Percentiles rank a stretch among this genome's conserved stretches.
phyloP scores from a whole-genome alignment of 2,888 invertebrate species.

The Panzeria rudis region DNA sequence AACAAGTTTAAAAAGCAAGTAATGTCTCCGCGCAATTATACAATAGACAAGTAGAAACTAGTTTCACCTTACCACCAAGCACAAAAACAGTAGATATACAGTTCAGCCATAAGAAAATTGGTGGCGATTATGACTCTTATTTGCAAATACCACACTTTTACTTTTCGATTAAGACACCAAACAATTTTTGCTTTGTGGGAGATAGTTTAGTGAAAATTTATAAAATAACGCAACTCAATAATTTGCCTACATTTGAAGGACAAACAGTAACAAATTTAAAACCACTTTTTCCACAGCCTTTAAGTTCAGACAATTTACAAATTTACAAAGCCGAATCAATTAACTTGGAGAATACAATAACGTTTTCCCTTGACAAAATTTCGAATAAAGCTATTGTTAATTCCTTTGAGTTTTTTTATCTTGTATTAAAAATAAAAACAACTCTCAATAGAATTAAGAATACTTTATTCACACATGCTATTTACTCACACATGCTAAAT shows the following conservation, averaged over 20 bases:
- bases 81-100: not conserved
- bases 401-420: too few relatives aligned
- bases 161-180: not conserved
- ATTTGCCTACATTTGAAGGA: not conserved
- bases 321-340: too few relatives aligned
- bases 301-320: conserved; percentile 8
- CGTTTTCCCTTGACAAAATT: not conserved
- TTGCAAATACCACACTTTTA: too few relatives aligned
- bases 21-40: too few relatives aligned
- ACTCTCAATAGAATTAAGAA: too few relatives aligned
- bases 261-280: not conserved
- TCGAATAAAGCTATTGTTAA: not conserved
- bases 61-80: too few relatives aligned
- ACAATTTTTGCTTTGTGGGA: conserved; percentile 14
- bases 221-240: too few relatives aligned
- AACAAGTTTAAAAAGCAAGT: too few relatives aligned
- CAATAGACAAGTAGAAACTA: too few relatives aligned
- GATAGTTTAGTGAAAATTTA: not conserved
- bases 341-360: not conserved
- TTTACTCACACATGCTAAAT: too few relatives aligned
- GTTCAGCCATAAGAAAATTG: conserved; percentile 4
- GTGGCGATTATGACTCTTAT: not conserved
- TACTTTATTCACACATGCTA: too few relatives aligned
- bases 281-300: conserved; percentile 1
- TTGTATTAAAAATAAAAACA: too few relatives aligned